These are phyloP conservation scores for Takifugu rubripes DNA, from an alignment of 2,797 vertebrate genomes.

Conservation along the genomic window DNA sequence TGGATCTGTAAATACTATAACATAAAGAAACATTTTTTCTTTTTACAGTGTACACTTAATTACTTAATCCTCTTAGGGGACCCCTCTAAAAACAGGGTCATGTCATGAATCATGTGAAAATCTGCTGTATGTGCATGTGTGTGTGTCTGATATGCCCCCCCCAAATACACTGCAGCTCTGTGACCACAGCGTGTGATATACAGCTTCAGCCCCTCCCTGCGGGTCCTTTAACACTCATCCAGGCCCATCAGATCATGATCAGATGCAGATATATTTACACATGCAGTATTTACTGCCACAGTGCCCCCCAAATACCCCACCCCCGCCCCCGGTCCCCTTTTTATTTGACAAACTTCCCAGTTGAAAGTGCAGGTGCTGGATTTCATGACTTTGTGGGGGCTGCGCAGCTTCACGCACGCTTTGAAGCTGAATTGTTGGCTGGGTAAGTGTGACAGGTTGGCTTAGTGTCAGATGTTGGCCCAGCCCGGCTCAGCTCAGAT, in stretches of 20 bases:
- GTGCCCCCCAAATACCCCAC: too few relatives aligned
- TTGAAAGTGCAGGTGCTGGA: neutral
- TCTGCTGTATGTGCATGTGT: slow-evolving; percentile 14
- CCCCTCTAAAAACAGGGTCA: slow-evolving; percentile 47
- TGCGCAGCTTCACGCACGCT: slow-evolving; percentile 31
- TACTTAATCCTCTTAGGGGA: slow-evolving; percentile 60
- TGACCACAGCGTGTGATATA: slow-evolving; percentile 35
- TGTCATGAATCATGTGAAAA: slow-evolving; percentile 38
- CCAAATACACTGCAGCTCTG: slow-evolving; percentile 29
- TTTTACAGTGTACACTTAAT: slow-evolving; percentile 56
- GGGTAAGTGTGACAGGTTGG: slow-evolving; percentile 69
- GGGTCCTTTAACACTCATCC: slow-evolving; percentile 30
- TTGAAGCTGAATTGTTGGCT: slow-evolving; percentile 53
- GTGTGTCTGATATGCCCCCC: slow-evolving; percentile 36
- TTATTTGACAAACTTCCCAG: neutral
- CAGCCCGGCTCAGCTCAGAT: slow-evolving; percentile 83
- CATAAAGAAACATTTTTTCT: slow-evolving; percentile 46
- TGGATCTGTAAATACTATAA: slow-evolving; percentile 28
- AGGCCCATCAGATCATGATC: slow-evolving; percentile 16
- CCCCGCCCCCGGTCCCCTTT: neutral
- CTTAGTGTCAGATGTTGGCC: slow-evolving; percentile 82
- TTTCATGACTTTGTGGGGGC: slow-evolving; percentile 3
- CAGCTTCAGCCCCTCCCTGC: slow-evolving; percentile 27
- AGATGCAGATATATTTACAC: neutral
- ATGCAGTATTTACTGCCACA: too few relatives aligned